Conservation (phyloP, 2,797 vertebrate genomes). For the Enteromius anoplus region DNA sequence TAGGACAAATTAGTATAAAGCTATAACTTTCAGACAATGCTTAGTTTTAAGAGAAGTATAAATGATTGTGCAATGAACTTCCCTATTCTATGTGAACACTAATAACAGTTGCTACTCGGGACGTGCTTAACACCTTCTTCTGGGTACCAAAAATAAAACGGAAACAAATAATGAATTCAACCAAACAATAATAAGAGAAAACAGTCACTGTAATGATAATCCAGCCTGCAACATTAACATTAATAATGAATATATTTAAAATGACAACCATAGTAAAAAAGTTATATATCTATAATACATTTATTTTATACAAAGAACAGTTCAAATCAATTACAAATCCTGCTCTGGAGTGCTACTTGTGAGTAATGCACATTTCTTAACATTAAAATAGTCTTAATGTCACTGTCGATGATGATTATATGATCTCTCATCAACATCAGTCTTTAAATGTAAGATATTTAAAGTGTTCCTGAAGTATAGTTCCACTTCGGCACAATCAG, state of each 20-base stretch:
- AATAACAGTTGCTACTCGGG: not conserved
- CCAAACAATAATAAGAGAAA: not conserved
- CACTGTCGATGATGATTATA: not conserved
- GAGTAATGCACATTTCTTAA: not conserved
- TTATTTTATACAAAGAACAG: too few species aligned
- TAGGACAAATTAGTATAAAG: slow-evolving; percentile 6
- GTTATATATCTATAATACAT: too few species aligned
- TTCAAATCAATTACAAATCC: too few species aligned
- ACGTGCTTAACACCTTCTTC: not conserved
- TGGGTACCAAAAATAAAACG: not conserved
- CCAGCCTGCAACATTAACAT: not conserved
- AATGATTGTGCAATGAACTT: not conserved
- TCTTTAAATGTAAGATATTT: not conserved
- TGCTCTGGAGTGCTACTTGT: not conserved
- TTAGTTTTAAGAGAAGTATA: slow-evolving; percentile 4
- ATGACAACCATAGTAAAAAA: not conserved
- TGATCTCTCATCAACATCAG: not conserved
- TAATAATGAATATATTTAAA: not conserved
- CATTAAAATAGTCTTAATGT: not conserved
- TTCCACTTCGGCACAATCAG: not conserved
- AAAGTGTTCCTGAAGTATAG: not conserved
- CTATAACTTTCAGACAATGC: slow-evolving; percentile 10
- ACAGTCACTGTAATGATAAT: not conserved
- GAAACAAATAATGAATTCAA: not conserved
- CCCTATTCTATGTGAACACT: not conserved